phyloP scores from a whole-genome alignment of 2,797 vertebrate species.

The Sarcoramphus papa region DNA sequence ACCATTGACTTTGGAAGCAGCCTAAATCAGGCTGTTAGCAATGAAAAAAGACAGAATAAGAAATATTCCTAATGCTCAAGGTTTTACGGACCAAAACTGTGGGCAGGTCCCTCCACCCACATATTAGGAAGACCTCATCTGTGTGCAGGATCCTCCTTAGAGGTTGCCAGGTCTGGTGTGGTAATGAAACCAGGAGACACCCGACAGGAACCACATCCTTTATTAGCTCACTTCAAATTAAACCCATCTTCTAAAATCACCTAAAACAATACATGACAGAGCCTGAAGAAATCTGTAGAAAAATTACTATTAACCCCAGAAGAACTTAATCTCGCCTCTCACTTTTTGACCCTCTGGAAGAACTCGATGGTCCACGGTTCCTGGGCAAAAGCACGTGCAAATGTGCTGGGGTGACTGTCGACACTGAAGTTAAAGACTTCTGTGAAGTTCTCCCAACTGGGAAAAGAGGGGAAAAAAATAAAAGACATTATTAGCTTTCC shows the following conservation, averaged over 20 bases:
- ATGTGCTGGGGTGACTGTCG: constrained; percentile 18
- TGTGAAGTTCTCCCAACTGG: constrained; percentile 47
- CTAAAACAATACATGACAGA: background rate
- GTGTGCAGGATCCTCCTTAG: background rate
- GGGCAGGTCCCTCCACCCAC: background rate
- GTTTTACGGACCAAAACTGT: background rate
- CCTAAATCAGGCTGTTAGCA: background rate
- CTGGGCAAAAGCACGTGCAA: constrained; percentile 23
- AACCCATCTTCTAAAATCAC: background rate
- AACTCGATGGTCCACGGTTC: constrained; percentile 2
- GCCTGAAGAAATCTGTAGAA: background rate
- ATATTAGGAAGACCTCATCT: background rate
- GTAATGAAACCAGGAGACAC: background rate
- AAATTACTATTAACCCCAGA: background rate
- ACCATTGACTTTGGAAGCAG: background rate
- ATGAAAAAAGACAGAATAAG: background rate
- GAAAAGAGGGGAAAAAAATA: background rate
- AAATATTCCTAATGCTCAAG: background rate
- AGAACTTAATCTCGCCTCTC: background rate
- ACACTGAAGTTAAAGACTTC: constrained; percentile 40
- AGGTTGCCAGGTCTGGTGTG: background rate
- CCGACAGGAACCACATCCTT: background rate
- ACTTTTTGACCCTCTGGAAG: constrained; percentile 52
- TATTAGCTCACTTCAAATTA: background rate
- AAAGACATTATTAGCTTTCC: background rate